These are phyloP conservation scores for Kryphioiulus occultus DNA, from an alignment of 2,888 invertebrate species.

Conservation along the genomic window DNA sequence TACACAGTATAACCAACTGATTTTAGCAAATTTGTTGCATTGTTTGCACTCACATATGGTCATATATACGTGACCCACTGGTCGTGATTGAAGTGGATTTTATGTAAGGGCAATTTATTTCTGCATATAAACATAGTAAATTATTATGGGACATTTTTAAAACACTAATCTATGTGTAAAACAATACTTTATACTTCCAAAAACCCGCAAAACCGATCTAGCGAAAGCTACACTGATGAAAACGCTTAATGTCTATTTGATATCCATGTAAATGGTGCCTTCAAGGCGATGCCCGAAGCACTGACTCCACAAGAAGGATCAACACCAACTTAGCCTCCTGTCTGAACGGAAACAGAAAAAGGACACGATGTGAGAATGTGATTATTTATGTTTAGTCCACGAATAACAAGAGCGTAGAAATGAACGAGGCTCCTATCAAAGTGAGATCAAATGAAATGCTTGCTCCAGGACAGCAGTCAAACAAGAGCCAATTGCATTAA, in stretches of 20 bases:
- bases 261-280: neutral
- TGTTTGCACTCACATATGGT: no score
- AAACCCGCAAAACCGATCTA: neutral
- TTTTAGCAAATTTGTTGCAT: no score
- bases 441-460: slow-evolving; percentile 31
- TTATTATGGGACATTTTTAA: no score
- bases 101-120: no score
- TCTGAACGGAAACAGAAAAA: neutral
- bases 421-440: slow-evolving; percentile 15
- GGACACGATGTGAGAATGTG: slow-evolving; percentile 26
- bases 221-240: neutral
- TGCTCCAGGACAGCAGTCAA: slow-evolving; percentile 35
- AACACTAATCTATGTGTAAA: no score
- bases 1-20: no score
- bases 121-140: no score
- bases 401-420: slow-evolving; percentile 20
- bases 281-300: neutral
- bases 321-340: neutral
- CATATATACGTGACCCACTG: no score
- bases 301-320: neutral
- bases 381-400: slow-evolving; percentile 35
- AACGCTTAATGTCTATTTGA: neutral
- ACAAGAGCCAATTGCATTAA: slow-evolving; percentile 30
- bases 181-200: no score
- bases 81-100: no score